Conservation (phyloP, 2,113 vertebrate species). For the rabbit (Oryctolagus cuniculus) region DNA sequence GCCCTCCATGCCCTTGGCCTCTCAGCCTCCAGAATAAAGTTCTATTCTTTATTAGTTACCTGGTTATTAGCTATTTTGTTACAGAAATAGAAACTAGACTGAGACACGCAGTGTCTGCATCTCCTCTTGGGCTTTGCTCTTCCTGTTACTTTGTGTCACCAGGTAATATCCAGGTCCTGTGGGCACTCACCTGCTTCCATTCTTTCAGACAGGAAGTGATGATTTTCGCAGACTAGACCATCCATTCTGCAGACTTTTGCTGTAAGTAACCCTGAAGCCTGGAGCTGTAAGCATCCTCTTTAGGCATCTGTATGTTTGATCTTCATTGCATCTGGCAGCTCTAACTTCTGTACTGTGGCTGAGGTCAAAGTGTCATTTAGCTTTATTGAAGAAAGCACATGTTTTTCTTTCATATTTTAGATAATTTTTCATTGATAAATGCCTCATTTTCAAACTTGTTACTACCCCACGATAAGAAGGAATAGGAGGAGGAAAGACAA, state of each 20-base stretch:
- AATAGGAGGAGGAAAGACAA: neutral
- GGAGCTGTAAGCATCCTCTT: neutral
- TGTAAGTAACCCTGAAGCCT: neutral
- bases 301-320: neutral
- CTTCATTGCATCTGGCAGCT: neutral
- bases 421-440: neutral
- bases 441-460: conserved; percentile 45
- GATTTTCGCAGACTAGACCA: neutral
- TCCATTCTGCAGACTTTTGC: neutral
- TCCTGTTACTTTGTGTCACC: neutral
- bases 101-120: neutral
- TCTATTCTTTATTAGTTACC: too few species aligned
- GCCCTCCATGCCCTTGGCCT: too few species aligned
- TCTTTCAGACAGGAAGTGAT: neutral
- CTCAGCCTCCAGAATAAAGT: too few species aligned
- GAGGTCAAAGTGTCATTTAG: neutral
- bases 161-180: neutral
- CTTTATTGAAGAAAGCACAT: conserved; percentile 7
- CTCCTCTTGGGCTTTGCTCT: neutral
- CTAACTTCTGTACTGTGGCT: neutral
- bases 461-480: neutral
- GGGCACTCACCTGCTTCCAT: neutral
- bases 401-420: conserved; percentile 27
- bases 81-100: too few species aligned
- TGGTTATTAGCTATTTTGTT: too few species aligned